Conservation (phyloP, 2,113 vertebrate genomes). For the Eretmochelys imbricata region DNA sequence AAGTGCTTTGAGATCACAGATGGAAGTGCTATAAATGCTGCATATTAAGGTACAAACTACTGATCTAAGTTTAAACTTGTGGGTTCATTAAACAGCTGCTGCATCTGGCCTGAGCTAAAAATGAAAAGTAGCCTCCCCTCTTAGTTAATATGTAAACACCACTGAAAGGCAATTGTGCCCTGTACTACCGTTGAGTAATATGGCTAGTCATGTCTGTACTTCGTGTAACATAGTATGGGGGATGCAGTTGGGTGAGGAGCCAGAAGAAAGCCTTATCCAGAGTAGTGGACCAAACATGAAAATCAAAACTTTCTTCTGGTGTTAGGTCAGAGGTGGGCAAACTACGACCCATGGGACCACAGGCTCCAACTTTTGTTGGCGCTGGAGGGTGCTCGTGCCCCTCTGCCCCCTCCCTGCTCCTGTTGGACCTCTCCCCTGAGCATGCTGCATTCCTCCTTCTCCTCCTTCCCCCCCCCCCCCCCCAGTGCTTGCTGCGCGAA, state of each 20-base stretch:
- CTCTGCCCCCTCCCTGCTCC: too few species aligned
- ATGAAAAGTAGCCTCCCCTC: neutral
- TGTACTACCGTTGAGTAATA: neutral
- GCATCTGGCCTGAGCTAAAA: neutral
- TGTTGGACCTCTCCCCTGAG: too few species aligned
- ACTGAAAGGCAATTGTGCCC: neutral
- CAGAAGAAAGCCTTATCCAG: constrained; percentile 34
- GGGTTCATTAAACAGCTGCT: neutral
- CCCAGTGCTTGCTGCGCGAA: too few species aligned
- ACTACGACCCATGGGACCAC: too few species aligned
- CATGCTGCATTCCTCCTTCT: too few species aligned
- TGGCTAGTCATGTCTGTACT: constrained; percentile 40
- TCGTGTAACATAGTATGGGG: neutral
- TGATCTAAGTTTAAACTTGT: neutral
- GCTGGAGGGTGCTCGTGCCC: too few species aligned
- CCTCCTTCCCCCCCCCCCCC: too few species aligned
- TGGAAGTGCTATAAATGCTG: neutral
- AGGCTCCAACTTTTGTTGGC: too few species aligned
- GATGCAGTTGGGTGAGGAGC: constrained; percentile 19
- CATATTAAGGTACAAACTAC: neutral
- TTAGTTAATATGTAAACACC: constrained; percentile 16
- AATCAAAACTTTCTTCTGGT: neutral
- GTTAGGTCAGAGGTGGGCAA: neutral
- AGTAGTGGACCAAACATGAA: neutral
- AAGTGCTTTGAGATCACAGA: neutral